phyloP scores from a whole-genome alignment of 2,113 vertebrate genomes.

The Litocranius walleri region DNA sequence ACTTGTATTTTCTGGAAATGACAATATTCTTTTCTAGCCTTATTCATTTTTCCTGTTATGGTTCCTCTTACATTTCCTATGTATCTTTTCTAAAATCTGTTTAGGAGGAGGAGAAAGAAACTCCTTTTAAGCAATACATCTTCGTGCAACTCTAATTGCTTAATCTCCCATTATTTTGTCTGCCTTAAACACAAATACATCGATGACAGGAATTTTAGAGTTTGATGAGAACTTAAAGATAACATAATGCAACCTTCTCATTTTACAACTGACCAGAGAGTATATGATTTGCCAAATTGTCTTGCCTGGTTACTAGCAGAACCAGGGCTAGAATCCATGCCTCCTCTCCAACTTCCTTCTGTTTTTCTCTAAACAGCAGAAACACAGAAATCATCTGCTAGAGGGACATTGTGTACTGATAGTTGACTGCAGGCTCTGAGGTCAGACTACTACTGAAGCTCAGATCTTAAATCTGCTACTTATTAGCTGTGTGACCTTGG shows the following conservation, averaged over 20 bases:
- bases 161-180: not conserved
- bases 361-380: constrained; percentile 11
- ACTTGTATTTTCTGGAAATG: not conserved
- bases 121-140: not conserved
- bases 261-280: constrained; percentile 11
- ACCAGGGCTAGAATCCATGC: not conserved
- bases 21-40: constrained; percentile 4
- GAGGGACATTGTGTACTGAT: not conserved
- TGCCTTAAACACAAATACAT: not conserved
- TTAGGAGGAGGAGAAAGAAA: not conserved
- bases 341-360: not conserved
- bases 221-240: not conserved
- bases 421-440: not conserved
- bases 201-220: not conserved
- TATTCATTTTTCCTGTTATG: not conserved
- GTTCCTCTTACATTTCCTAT: not conserved
- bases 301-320: not conserved
- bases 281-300: not conserved
- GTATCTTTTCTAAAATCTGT: constrained; percentile 28
- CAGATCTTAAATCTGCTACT: not conserved
- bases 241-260: not conserved
- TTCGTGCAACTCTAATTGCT: not conserved
- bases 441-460: not conserved
- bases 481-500: not conserved
- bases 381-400: not conserved